Conservation (phyloP, 2,888 invertebrate genomes). For the Argyresthia goedartella region DNA sequence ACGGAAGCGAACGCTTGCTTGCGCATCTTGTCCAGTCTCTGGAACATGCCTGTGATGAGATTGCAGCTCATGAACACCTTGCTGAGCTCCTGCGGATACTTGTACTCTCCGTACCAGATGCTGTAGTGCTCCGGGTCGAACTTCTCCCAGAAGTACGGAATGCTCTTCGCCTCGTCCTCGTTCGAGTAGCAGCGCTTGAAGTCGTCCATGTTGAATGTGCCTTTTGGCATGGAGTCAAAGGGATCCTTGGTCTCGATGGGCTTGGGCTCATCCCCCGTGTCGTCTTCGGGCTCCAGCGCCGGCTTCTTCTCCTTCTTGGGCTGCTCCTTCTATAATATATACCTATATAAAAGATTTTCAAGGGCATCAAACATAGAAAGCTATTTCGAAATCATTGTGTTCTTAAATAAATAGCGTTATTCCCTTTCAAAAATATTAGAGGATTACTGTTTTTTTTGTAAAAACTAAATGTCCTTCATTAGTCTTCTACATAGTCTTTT, state of each 20-base stretch:
- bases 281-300: slow-evolving; percentile 72
- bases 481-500: too few species aligned
- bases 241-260: slow-evolving; percentile 93
- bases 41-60: slow-evolving; percentile 97
- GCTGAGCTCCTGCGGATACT: slow-evolving; percentile 91
- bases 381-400: too few species aligned
- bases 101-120: slow-evolving; percentile 98
- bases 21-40: slow-evolving; percentile 97
- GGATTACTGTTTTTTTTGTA: too few species aligned
- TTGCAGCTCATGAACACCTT: slow-evolving; percentile 99
- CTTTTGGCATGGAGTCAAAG: slow-evolving; percentile 79
- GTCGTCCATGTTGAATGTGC: slow-evolving; percentile 94
- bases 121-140: slow-evolving; percentile 97
- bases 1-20: slow-evolving; percentile 96
- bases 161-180: slow-evolving; percentile 91
- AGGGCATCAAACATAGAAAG: too few species aligned
- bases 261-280: slow-evolving; percentile 76
- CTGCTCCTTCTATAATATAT: slow-evolving; percentile 49
- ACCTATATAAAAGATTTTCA: too few species aligned
- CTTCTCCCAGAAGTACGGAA: slow-evolving; percentile 98
- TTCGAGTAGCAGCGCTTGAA: slow-evolving; percentile 98
- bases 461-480: too few species aligned
- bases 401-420: too few species aligned
- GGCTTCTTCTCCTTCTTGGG: slow-evolving; percentile 43
- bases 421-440: too few species aligned